Conservation (phyloP, 1,140 invertebrate genomes). For the Paralvinella palmiformis region DNA sequence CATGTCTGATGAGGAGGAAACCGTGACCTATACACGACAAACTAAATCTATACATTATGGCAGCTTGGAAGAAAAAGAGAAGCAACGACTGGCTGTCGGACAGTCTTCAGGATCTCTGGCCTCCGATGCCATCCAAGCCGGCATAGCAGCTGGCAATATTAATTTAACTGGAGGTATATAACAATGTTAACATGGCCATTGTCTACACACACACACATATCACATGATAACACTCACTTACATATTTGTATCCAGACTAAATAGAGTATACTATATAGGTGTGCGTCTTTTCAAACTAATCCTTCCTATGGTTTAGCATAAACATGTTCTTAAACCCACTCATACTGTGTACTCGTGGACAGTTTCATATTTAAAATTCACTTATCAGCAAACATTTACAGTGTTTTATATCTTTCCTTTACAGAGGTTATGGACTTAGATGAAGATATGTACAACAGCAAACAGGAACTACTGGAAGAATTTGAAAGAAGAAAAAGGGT, state of each 20-base stretch:
- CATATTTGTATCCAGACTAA: too few species aligned
- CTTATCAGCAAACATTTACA: not conserved
- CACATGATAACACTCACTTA: too few species aligned
- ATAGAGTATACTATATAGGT: too few species aligned
- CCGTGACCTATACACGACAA: conserved; percentile 64
- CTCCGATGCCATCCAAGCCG: conserved; percentile 48
- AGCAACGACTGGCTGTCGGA: conserved; percentile 50
- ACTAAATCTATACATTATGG: conserved; percentile 78
- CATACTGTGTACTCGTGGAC: not conserved
- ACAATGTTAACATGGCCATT: too few species aligned
- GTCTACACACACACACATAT: too few species aligned
- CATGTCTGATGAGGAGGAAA: conserved; percentile 82
- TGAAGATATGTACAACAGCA: conserved; percentile 72
- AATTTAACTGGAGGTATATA: conserved; percentile 65
- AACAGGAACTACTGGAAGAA: conserved; percentile 83
- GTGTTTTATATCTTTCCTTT: conserved; percentile 12
- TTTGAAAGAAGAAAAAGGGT: conserved; percentile 83
- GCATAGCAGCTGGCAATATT: conserved; percentile 56
- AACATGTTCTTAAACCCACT: too few species aligned
- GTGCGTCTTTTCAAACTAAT: too few species aligned
- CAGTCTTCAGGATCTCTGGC: conserved; percentile 29
- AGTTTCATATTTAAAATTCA: not conserved
- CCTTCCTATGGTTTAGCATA: too few species aligned
- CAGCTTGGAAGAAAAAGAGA: conserved; percentile 74
- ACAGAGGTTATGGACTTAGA: conserved; percentile 86